Base-by-base conservation (phyloP, 2,797 vertebrate species). In the Hippocampus kuda region DNA sequence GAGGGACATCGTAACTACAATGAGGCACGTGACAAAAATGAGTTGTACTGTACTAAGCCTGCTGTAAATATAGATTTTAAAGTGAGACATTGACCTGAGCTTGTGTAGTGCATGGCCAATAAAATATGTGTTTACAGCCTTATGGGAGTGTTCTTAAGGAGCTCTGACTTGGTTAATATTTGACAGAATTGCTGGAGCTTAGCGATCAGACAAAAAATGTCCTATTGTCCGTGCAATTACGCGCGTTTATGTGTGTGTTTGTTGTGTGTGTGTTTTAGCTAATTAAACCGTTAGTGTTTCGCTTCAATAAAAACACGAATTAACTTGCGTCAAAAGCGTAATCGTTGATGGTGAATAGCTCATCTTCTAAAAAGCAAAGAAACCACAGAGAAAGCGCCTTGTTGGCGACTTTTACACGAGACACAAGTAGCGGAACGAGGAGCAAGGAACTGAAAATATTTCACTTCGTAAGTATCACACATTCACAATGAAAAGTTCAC, bases 101-200 rank as follows among this genome's bases (percentile, higher is more conserved):
- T 69, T 69, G 3, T 53, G 66, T 18, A 41, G 68, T 61, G 10
- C 11, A 26, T 75, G 5, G 65, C 24, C 30, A 66, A 61, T 81
- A 46, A 71, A 75, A 80, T 24, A 61, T 15, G 72, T 13, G 24
- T 81, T 84, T 83, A 80, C 73, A 68, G 34, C 70, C 62, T 16
- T 18, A 2, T 8, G 42, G 5, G 8, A 63, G 48, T n/a, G 68
- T 22, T 64, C 73, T 73, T 30, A 69, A 73, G 71, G 71, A 78
- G 26, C 51, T 70, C 34, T 64, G 56, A 44, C 63, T 68, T 64
- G 24, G 81, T 81, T 48, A 88, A 88, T 86, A 75, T 84, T 86
- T 88, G 76, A 86, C 78, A 80, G 66, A 10, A 16, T 2, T 34
- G 64, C 15, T 38, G 24, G 66, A 38, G 34, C 68, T 42, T 27